phyloP scores from a whole-genome alignment of 2,113 vertebrate species.

The Leucoraja erinaceus region DNA sequence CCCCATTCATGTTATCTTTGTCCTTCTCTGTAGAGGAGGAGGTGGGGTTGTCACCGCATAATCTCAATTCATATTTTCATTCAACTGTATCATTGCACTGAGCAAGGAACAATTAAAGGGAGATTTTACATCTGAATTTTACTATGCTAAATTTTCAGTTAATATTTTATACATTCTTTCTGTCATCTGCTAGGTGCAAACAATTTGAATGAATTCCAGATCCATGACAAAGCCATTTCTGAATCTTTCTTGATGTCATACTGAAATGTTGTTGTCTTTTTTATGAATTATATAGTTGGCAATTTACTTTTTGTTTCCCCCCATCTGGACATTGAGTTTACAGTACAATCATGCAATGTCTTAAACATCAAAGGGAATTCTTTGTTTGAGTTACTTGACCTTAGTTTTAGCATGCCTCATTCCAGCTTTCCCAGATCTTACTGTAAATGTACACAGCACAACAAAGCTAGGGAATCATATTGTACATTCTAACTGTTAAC shows the following conservation, averaged over 20 bases:
- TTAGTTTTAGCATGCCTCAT: conserved; percentile 26
- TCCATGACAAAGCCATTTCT: background rate
- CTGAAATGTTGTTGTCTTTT: background rate
- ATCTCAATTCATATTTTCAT: background rate
- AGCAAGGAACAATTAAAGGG: no score
- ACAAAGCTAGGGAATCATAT: conserved; percentile 16
- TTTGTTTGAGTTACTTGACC: background rate
- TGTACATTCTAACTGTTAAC: conserved; percentile 30
- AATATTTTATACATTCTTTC: background rate
- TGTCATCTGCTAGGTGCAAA: background rate
- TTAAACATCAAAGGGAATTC: background rate
- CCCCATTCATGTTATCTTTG: no score
- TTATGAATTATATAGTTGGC: background rate
- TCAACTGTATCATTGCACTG: background rate
- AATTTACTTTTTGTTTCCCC: background rate
- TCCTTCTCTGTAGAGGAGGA: no score
- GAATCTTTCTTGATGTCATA: background rate
- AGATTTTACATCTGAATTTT: background rate
- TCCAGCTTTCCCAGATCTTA: background rate
- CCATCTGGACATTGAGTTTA: conserved; percentile 24
- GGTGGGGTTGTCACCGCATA: background rate
- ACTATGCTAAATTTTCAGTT: background rate
- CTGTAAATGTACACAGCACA: conserved; percentile 31
- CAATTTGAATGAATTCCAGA: conserved; percentile 22
- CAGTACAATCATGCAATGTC: conserved; percentile 13